A percentile compares a stretch with the other conserved stretches of the same genome.
Evolutionary conservation across 1,140 invertebrate species (phyloP).

Genomic region (Chelonus insularis): DNA sequence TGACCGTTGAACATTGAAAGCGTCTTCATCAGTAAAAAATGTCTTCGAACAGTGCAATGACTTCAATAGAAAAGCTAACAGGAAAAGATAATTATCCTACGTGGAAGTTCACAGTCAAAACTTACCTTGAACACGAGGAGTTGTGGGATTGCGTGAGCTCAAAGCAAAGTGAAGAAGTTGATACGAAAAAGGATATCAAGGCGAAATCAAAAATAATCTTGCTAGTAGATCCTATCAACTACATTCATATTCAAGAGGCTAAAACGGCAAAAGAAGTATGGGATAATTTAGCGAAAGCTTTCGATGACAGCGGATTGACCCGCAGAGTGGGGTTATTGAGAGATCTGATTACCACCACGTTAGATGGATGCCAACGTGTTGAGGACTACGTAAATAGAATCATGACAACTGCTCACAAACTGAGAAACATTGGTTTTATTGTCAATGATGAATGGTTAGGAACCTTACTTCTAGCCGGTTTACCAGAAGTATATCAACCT

Average conservation of each 20-base stretch:
- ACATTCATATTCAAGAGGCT: constrained; percentile 39
- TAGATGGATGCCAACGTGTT: constrained; percentile 39
- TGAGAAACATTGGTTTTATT: constrained; percentile 41
- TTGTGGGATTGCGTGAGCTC: constrained; percentile 39
- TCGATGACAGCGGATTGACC: constrained; percentile 46
- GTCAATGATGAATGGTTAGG: constrained; percentile 48
- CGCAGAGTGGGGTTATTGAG: constrained; percentile 43
- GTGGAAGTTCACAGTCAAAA: constrained; percentile 44
- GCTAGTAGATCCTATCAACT: constrained; percentile 43
- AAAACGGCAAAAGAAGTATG: constrained; percentile 34
- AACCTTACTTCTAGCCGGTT: constrained; percentile 45
- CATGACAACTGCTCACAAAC: constrained; percentile 42
- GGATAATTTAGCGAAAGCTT: constrained; percentile 37
- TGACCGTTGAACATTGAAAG: no score
- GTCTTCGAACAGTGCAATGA: constrained; percentile 9
- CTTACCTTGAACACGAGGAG: constrained; percentile 43
- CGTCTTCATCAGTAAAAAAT: neutral
- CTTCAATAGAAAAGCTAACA: constrained; percentile 36
- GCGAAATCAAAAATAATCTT: constrained; percentile 42
- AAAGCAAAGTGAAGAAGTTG: constrained; percentile 29
- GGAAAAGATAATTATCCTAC: constrained; percentile 43
- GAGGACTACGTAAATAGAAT: constrained; percentile 46
- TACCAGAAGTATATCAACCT: constrained; percentile 47
- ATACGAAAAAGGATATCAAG: constrained; percentile 35
- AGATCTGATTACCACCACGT: constrained; percentile 37